Conservation (phyloP, 1,140 invertebrate genomes). For the Bombus breviceps region DNA sequence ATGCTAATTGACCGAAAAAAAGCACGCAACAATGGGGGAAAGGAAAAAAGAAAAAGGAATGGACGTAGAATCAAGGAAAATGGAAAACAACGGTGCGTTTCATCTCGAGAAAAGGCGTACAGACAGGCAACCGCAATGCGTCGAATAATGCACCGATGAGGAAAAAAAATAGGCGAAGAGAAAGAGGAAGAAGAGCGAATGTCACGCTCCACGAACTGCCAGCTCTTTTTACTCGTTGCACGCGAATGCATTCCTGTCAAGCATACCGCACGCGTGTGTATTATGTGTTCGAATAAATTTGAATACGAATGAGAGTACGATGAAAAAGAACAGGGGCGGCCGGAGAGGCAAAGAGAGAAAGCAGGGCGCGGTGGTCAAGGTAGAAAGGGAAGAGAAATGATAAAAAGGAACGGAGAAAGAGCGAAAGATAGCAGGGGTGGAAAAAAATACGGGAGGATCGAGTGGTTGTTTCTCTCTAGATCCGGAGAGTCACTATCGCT, state of each 20-base stretch:
- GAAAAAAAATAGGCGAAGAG: conserved; percentile 10
- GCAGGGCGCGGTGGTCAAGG: background rate
- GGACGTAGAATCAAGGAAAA: background rate
- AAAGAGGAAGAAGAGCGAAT: conserved; percentile 64
- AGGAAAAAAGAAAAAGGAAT: too few relatives aligned
- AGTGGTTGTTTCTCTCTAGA: conserved; percentile 25
- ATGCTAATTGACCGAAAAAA: background rate
- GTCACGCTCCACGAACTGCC: conserved; percentile 62
- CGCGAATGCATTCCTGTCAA: conserved; percentile 63
- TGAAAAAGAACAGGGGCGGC: conserved; percentile 32
- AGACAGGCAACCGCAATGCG: conserved; percentile 64
- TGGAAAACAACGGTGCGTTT: conserved; percentile 23
- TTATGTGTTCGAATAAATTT: conserved; percentile 72
- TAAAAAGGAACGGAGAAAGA: conserved; percentile 2
- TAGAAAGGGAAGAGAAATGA: background rate
- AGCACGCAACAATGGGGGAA: too few relatives aligned
- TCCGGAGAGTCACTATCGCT: conserved; percentile 11
- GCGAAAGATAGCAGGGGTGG: background rate
- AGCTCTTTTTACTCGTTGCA: conserved; percentile 56
- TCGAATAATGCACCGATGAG: conserved; percentile 65
- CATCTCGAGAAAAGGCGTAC: conserved; percentile 47
- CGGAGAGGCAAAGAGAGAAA: background rate
- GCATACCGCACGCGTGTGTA: conserved; percentile 63
- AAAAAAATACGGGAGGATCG: conserved; percentile 6
- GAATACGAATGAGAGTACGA: conserved; percentile 63